A percentile compares a stretch with the other conserved stretches of the same genome.
Conservation (phyloP, 2,113 vertebrate species). For the Nothobranchius kuhntae region DNA sequence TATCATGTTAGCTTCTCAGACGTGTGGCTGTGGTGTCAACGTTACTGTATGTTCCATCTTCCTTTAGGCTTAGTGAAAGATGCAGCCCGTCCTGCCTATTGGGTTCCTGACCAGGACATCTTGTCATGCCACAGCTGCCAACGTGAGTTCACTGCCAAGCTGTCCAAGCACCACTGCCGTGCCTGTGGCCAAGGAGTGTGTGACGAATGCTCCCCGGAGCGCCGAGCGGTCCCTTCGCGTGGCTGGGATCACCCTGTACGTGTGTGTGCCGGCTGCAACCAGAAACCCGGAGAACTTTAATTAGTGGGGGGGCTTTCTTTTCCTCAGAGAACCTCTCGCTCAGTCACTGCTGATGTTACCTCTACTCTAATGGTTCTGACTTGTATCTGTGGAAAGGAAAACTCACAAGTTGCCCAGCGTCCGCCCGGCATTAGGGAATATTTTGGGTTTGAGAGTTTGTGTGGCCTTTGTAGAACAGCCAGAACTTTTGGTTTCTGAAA, state of each 20-base stretch:
- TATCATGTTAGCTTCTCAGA: not conserved
- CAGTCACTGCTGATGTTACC: constrained; percentile 58
- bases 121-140: constrained; percentile 91
- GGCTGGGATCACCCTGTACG: constrained; percentile 99
- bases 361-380: constrained; percentile 60
- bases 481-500: constrained; percentile 64
- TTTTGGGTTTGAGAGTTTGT: constrained; percentile 60
- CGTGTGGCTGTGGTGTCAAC: not conserved
- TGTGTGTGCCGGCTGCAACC: constrained; percentile 93
- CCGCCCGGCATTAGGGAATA: too few relatives aligned
- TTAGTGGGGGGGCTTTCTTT: constrained; percentile 52
- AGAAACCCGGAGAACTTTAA: constrained; percentile 97
- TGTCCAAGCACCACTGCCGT: constrained; percentile 98
- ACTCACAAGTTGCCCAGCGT: constrained; percentile 15
- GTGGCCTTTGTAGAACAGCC: constrained; percentile 73
- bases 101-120: constrained; percentile 98
- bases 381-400: constrained; percentile 61
- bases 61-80: constrained; percentile 92
- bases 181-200: constrained; percentile 98
- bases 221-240: constrained; percentile 90
- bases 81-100: constrained; percentile 94
- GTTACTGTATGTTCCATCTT: constrained; percentile 3
- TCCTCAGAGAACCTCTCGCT: constrained; percentile 54
- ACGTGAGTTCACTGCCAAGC: constrained; percentile 92
- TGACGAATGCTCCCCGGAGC: constrained; percentile 90